Percentiles rank a stretch among this genome's conserved stretches.
Conservation (phyloP, 2,888 invertebrate species). For the Andrena haemorrhoa region DNA sequence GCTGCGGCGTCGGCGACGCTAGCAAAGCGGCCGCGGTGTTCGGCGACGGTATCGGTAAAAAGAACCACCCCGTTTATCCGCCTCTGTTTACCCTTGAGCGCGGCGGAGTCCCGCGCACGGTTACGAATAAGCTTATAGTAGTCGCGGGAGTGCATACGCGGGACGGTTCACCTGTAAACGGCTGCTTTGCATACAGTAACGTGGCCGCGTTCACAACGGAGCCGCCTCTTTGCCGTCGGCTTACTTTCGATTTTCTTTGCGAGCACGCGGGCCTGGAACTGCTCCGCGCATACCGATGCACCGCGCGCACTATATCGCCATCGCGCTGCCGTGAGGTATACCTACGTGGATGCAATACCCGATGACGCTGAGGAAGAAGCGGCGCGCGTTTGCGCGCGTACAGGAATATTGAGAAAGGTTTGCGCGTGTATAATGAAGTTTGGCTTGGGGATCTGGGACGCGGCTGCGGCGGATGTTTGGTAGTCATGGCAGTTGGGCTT, state of each 20-base stretch:
- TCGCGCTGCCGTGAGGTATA: conserved; percentile 41
- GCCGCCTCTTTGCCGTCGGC: conserved; percentile 75
- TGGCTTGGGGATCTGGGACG: neutral
- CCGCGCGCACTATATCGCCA: conserved; percentile 31
- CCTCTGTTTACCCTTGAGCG: conserved; percentile 59
- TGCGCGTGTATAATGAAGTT: neutral
- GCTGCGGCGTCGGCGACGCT: conserved; percentile 32
- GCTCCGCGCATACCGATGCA: conserved; percentile 67
- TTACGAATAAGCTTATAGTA: conserved; percentile 48
- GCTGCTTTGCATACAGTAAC: conserved; percentile 76
- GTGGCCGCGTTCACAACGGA: conserved; percentile 64
- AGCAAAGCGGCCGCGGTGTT: conserved; percentile 28
- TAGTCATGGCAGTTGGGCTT: too few species aligned
- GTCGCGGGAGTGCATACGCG: conserved; percentile 50
- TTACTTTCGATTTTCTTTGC: conserved; percentile 81
- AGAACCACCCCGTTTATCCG: conserved; percentile 59
- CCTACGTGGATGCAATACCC: conserved; percentile 53
- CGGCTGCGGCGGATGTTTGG: too few species aligned
- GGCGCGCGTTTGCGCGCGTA: neutral
- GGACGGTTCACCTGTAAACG: conserved; percentile 68
- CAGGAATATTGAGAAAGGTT: neutral
- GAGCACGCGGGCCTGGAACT: conserved; percentile 52
- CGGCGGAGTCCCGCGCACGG: conserved; percentile 17
- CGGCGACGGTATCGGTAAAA: conserved; percentile 49
- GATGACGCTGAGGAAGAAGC: conserved; percentile 29